Base-by-base conservation (phyloP, 1,140 invertebrate species). In the Tetragnatha versicolor region DNA sequence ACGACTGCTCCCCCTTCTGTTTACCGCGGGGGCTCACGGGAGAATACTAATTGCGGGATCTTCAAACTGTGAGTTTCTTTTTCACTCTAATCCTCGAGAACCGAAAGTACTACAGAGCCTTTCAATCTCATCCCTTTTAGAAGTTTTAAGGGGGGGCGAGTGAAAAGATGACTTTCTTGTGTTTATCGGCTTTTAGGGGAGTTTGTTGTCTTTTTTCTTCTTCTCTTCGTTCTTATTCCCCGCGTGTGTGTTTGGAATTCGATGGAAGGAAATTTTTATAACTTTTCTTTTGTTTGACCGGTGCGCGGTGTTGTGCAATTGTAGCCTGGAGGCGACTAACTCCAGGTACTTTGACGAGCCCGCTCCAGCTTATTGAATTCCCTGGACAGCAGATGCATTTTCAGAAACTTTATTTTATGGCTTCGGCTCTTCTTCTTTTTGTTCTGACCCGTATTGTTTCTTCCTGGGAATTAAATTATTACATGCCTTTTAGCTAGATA, bases 91-190 rank as follows among this genome's bases (percentile, higher is more conserved):
- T 73, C 70, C 70, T 25, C 33, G n/a, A n/a, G 35, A 70, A 70
- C 29, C 58, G 58, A 70, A 70, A 70, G 51, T 70, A 70, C 68
- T 20, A 6, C 35, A 17, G n/a, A 33, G n/a, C 61, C 37, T 37
- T 66, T 66, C 63, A 66, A 66, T 66, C 61, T 66, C 61, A 45
- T 66, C 63, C 63, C 39, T 66, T 66, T 58, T 66, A 27, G 39
- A 55, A 45, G 53, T 60, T 61, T 45, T 66, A 66, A 66, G 70
- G 53, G 17, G 49, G 37, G 29, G 70, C 49, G 35, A 73, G 55
- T 73, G 70, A 73, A 73, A 73, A 73, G 70, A 73, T 73, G 70
- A 73, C 70, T 73, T 73, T 73, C 70, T 61, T 73, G 53, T 73
- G 70, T 73, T 73, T 73, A 73, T 73, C 70, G 70, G 70, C 70